A percentile compares a stretch with the other conserved stretches of the same genome.
phyloP scores from a whole-genome alignment of 2,888 invertebrate genomes.

The Oscheius sp. region DNA sequence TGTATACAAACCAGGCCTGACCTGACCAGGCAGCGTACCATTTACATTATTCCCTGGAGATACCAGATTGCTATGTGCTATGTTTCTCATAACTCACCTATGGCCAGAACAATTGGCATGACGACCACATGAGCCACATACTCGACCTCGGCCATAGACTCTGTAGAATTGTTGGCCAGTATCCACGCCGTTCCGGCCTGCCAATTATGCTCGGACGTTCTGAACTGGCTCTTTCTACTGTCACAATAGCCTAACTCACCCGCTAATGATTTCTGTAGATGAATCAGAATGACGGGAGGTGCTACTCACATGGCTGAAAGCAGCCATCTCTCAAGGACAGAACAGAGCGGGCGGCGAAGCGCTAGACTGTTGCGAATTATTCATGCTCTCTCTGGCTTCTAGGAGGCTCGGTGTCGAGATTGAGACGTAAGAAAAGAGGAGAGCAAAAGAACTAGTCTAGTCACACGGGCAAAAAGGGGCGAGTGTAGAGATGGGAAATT shows the following conservation, averaged over 20 bases:
- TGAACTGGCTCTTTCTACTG: background rate
- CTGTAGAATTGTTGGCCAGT: background rate
- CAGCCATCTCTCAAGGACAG: conserved; percentile 16
- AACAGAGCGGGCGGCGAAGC: conserved; percentile 28
- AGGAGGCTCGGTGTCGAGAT: background rate
- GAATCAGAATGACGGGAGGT: background rate
- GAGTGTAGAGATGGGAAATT: background rate
- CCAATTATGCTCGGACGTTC: background rate
- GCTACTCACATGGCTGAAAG: conserved; percentile 31
- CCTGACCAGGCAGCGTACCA: background rate
- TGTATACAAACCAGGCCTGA: too few relatives aligned
- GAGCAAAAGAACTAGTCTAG: conserved; percentile 11
- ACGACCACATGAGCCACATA: conserved; percentile 66
- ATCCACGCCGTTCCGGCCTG: conserved; percentile 3
- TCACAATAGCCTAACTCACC: background rate
- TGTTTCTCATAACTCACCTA: conserved; percentile 47
- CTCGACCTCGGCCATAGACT: conserved; percentile 61
- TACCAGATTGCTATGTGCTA: too few relatives aligned
- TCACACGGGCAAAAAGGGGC: background rate
- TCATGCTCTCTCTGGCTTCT: conserved; percentile 28
- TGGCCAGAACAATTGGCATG: conserved; percentile 63
- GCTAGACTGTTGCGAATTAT: conserved; percentile 29
- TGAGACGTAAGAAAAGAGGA: background rate
- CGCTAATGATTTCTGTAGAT: conserved; percentile 1
- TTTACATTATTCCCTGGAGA: too few relatives aligned